A percentile compares a stretch with the other conserved stretches of the same genome.
Conservation (phyloP, 2,113 vertebrate genomes). For the Psittacus erithacus region DNA sequence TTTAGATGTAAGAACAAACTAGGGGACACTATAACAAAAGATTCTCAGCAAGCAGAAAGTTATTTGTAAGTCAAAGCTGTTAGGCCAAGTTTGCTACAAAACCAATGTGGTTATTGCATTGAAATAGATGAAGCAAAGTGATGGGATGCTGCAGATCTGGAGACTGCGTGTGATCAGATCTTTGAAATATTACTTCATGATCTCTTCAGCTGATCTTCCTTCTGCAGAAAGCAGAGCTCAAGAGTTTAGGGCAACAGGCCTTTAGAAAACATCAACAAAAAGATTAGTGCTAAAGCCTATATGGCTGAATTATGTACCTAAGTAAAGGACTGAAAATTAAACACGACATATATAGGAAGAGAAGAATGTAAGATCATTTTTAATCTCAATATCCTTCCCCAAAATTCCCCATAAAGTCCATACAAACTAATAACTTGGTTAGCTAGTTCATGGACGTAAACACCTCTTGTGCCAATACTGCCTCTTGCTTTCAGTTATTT, state of each 20-base stretch:
- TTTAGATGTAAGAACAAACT: background rate
- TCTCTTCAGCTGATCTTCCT: background rate
- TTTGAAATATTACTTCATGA: background rate
- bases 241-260: background rate
- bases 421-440: background rate
- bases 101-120: background rate
- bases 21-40: background rate
- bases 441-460: background rate
- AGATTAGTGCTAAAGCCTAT: background rate
- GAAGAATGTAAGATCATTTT: background rate
- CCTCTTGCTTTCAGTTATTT: background rate
- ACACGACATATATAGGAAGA: background rate
- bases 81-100: background rate
- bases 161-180: background rate
- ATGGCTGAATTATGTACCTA: background rate
- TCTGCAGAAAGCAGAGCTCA: background rate
- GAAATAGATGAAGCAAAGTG: background rate
- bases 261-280: background rate
- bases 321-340: background rate
- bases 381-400: background rate
- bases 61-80: background rate
- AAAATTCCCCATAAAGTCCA: background rate
- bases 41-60: background rate
- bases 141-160: background rate
- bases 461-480: background rate